phyloP scores from a whole-genome alignment of 1,140 invertebrate genomes.

The Hypsibius dujardini region DNA sequence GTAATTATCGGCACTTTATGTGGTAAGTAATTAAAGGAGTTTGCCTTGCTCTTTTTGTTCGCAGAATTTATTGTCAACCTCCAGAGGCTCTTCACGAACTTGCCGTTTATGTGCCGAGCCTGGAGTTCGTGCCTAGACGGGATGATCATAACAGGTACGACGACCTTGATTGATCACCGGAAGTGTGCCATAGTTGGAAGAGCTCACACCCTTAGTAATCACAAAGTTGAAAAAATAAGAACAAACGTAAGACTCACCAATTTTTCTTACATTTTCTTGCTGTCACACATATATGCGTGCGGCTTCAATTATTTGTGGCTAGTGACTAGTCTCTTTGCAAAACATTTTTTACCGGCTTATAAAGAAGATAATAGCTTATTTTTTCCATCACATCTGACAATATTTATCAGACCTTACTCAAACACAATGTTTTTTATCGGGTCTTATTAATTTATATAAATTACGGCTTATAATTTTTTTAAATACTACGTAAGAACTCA shows the following conservation, averaged over 20 bases:
- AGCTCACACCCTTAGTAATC: neutral
- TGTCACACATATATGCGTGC: neutral
- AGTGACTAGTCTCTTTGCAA: no score
- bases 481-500: no score
- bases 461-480: no score
- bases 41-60: neutral
- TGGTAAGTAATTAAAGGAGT: no score
- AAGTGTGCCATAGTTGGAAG: neutral
- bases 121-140: neutral
- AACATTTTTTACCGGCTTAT: no score
- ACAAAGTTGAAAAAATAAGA: no score
- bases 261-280: neutral
- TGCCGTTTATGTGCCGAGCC: conserved; percentile 16
- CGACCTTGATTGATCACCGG: neutral
- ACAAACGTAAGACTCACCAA: neutral
- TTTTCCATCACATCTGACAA: no score
- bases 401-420: no score
- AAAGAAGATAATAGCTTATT: no score
- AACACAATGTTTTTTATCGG: no score
- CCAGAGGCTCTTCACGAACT: neutral
- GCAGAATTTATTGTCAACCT: neutral
- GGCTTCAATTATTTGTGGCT: no score
- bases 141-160: conserved; percentile 8
- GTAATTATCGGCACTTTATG: neutral
- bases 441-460: no score